Conservation (phyloP, 2,113 vertebrate species). For the Xenopus borealis region DNA sequence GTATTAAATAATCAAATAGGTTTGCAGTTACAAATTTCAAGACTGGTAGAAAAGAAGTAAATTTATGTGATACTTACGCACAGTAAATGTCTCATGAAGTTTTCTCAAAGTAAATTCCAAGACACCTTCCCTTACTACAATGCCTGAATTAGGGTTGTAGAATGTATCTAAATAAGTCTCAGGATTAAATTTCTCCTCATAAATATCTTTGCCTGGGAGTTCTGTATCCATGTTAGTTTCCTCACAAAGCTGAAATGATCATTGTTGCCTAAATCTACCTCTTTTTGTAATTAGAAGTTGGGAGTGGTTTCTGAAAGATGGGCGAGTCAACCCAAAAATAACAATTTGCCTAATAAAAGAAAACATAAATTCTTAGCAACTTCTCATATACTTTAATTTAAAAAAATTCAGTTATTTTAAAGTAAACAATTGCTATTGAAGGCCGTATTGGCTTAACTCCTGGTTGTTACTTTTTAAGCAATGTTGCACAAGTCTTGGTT, state of each 20-base stretch:
- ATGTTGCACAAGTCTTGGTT: too few relatives aligned
- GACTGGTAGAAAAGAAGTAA: too few relatives aligned
- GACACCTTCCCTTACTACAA: slow-evolving; percentile 47
- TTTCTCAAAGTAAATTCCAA: slow-evolving; percentile 51
- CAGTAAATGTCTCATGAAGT: slow-evolving; percentile 57
- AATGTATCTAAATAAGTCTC: slow-evolving; percentile 56
- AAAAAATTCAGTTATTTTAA: too few relatives aligned
- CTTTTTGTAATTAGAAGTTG: background rate
- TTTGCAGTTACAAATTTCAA: too few relatives aligned
- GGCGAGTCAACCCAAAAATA: background rate
- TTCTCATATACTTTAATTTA: too few relatives aligned
- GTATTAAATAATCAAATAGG: too few relatives aligned
- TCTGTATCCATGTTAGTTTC: slow-evolving; percentile 43
- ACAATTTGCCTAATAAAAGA: too few relatives aligned
- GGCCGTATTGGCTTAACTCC: too few relatives aligned
- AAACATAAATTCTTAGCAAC: too few relatives aligned
- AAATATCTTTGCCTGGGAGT: slow-evolving; percentile 58
- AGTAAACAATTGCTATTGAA: too few relatives aligned
- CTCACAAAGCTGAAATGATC: background rate
- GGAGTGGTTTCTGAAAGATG: background rate
- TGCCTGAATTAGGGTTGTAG: slow-evolving; percentile 50
- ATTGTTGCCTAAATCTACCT: background rate
- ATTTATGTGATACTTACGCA: slow-evolving; percentile 51
- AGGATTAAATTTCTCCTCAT: slow-evolving; percentile 56
- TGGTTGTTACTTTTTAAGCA: too few relatives aligned